phyloP scores from a whole-genome alignment of 2,797 vertebrate genomes.

The Acropternis orthonyx region DNA sequence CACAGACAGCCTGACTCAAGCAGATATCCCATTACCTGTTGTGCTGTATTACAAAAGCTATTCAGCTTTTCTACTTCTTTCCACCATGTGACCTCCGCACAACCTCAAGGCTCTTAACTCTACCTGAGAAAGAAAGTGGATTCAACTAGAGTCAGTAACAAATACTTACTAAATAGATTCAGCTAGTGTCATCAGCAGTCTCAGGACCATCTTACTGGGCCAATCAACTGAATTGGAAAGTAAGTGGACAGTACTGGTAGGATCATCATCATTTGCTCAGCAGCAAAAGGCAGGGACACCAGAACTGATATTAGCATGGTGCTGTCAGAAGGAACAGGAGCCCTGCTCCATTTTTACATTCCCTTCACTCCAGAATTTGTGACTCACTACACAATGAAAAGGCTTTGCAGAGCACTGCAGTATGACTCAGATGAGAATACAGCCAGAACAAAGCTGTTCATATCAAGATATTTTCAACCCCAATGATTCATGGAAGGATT shows the following conservation, averaged over 20 bases:
- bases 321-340: background rate
- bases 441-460: constrained; percentile 52
- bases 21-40: background rate
- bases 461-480: constrained; percentile 50
- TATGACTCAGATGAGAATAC: constrained; percentile 69
- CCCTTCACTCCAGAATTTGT: constrained; percentile 55
- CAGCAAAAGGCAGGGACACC: background rate
- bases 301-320: background rate
- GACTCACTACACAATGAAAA: constrained; percentile 69
- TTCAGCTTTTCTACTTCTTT: background rate
- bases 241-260: background rate
- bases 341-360: constrained; percentile 58
- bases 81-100: background rate
- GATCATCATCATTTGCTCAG: background rate
- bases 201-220: background rate
- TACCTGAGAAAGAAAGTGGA: background rate
- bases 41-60: background rate
- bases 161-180: background rate
- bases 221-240: background rate
- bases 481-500: constrained; percentile 35
- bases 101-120: background rate
- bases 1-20: background rate
- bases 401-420: constrained; percentile 67
- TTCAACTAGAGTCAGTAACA: background rate
- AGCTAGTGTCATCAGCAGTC: background rate